Percentiles rank a stretch among this genome's conserved stretches.
These are phyloP conservation scores for Halyomorpha halys DNA, from an alignment of 1,140 invertebrate genomes.

Conservation along the genomic window DNA sequence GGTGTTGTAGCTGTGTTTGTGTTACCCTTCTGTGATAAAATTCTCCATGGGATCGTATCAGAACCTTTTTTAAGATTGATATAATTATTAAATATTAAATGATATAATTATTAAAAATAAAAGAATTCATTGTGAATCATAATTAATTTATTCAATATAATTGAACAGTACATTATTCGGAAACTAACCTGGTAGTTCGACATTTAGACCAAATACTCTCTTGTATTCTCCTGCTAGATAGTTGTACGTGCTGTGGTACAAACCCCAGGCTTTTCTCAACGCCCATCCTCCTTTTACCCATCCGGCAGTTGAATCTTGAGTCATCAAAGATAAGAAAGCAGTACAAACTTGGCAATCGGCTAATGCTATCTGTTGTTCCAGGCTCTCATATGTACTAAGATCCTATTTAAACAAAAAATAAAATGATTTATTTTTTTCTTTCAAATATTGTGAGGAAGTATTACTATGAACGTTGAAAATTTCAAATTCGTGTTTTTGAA, in stretches of 20 bases:
- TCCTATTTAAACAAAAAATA: not conserved
- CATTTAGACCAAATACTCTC: conserved; percentile 34
- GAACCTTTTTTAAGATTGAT: conserved; percentile 5
- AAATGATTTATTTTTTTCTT: too few relatives aligned
- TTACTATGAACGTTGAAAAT: too few relatives aligned
- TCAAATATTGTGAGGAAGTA: too few relatives aligned
- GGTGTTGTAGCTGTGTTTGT: not conserved
- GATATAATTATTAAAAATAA: not conserved
- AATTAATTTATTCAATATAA: not conserved
- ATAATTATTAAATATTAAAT: not conserved
- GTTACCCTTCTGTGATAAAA: not conserved
- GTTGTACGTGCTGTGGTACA: conserved; percentile 56
- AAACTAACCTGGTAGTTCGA: conserved; percentile 24
- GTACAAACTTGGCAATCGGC: conserved; percentile 56
- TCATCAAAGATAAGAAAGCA: conserved; percentile 51
- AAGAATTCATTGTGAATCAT: not conserved
- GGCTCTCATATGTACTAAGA: conserved; percentile 18
- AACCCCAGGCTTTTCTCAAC: conserved; percentile 59
- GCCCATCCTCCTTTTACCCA: conserved; percentile 63
- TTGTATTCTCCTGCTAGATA: conserved; percentile 46
- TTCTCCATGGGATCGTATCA: conserved; percentile 11
- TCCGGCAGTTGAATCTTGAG: conserved; percentile 51
- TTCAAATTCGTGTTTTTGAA: too few relatives aligned
- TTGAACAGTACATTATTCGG: too few relatives aligned
- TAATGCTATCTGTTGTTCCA: conserved; percentile 56